Conservation (phyloP, 1,140 invertebrate species). For the Tetramorium alpestre region DNA sequence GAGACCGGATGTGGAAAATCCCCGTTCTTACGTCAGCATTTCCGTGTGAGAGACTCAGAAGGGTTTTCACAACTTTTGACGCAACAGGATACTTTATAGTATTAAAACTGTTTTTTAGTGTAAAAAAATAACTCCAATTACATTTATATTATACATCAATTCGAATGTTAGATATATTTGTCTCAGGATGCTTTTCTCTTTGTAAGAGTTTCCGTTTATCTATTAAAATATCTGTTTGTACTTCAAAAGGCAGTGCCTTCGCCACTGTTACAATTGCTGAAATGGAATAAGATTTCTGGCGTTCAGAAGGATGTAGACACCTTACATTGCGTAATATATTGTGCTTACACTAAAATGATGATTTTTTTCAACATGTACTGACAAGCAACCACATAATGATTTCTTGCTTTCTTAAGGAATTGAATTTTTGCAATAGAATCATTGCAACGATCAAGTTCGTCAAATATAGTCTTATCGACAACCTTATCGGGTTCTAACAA, state of each 20-base stretch:
- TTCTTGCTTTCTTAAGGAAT: constrained; percentile 3
- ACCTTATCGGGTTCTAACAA: not conserved
- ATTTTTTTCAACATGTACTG: not conserved
- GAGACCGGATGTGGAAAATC: not conserved
- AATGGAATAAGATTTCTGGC: not conserved
- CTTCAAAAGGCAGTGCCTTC: not conserved
- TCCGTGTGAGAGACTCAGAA: not conserved
- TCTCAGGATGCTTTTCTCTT: not conserved
- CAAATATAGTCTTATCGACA: not conserved
- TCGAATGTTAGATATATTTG: not conserved
- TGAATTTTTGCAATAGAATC: not conserved
- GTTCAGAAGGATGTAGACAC: not conserved
- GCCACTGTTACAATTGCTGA: not conserved
- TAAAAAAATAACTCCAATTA: not conserved
- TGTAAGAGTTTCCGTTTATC: constrained; percentile 6
- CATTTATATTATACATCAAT: not conserved
- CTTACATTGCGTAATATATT: not conserved
- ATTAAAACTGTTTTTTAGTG: not conserved
- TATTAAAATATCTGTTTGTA: constrained; percentile 17
- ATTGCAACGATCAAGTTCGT: not conserved
- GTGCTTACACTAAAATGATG: not conserved
- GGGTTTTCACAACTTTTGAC: not conserved
- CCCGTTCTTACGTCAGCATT: not conserved
- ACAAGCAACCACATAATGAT: not conserved
- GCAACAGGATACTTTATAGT: not conserved